Evolutionary conservation across 2,113 vertebrate genomes (phyloP).

Genomic region (Donacobius atricapilla): DNA sequence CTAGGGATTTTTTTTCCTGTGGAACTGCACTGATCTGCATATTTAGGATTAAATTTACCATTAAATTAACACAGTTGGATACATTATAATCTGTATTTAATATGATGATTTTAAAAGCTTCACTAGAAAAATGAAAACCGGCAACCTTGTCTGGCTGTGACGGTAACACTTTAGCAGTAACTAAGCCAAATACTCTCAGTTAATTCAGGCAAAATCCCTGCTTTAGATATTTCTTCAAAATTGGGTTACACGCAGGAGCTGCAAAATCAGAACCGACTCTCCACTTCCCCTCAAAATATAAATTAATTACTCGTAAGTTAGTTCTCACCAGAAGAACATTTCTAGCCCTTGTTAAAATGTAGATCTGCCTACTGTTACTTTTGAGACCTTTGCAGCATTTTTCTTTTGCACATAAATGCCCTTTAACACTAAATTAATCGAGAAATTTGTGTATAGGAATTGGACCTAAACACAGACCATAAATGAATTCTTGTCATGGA

Average conservation of each 20-base stretch:
- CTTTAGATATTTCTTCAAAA: conserved; percentile 48
- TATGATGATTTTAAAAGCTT: conserved; percentile 33
- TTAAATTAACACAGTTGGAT: conserved; percentile 56
- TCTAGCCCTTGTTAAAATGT: neutral
- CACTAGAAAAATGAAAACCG: neutral
- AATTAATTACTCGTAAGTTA: neutral
- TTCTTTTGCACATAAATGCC: neutral
- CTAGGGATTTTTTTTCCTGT: neutral
- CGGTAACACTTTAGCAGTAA: conserved; percentile 19
- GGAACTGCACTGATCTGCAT: conserved; percentile 10
- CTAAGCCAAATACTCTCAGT: conserved; percentile 27
- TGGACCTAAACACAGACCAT: neutral
- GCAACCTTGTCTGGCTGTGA: neutral
- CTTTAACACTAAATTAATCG: neutral
- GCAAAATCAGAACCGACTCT: conserved; percentile 5
- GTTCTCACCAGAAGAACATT: neutral
- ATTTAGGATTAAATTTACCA: conserved; percentile 66
- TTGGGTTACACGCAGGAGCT: neutral
- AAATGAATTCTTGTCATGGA: neutral
- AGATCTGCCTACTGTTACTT: neutral
- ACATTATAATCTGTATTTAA: conserved; percentile 36
- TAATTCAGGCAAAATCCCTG: conserved; percentile 18
- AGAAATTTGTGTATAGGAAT: neutral
- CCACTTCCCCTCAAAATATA: neutral
- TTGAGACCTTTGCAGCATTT: neutral